phyloP scores from a whole-genome alignment of 2,113 vertebrate genomes.

The Antennarius striatus region DNA sequence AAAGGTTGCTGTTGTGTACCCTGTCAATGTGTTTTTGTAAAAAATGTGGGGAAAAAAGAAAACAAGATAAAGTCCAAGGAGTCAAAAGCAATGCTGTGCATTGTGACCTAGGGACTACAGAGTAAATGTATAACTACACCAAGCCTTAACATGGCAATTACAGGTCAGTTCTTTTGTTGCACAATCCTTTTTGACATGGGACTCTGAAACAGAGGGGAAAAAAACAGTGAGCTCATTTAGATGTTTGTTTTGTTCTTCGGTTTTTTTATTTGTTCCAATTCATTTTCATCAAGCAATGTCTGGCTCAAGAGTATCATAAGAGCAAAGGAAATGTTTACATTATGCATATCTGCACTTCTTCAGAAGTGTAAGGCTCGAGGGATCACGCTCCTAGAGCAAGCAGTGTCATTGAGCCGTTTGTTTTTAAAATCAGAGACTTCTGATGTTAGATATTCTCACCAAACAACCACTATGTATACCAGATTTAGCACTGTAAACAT shows the following conservation, averaged over 20 bases:
- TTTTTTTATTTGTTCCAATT: slow-evolving; percentile 9
- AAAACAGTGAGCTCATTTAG: slow-evolving; percentile 73
- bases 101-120: slow-evolving; percentile 78
- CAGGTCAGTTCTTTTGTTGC: slow-evolving; percentile 88
- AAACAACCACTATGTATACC: slow-evolving; percentile 85
- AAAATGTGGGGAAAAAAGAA: slow-evolving; percentile 19
- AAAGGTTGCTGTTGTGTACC: slow-evolving; percentile 51
- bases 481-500: slow-evolving; percentile 84
- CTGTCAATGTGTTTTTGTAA: slow-evolving; percentile 68
- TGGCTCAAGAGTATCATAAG: slow-evolving; percentile 83
- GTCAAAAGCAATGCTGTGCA: slow-evolving; percentile 82
- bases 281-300: slow-evolving; percentile 77
- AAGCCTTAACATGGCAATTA: slow-evolving; percentile 86
- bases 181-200: slow-evolving; percentile 81
- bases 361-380: slow-evolving; percentile 79
- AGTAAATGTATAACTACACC: slow-evolving; percentile 78
- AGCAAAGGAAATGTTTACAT: slow-evolving; percentile 93
- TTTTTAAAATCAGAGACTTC: slow-evolving; percentile 86
- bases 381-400: slow-evolving; percentile 59
- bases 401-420: slow-evolving; percentile 67
- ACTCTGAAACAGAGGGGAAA: slow-evolving; percentile 84
- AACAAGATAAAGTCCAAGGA: slow-evolving; percentile 6
- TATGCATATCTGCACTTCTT: slow-evolving; percentile 91
- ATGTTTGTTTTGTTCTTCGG: slow-evolving; percentile 41
- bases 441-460: slow-evolving; percentile 84